Percentiles rank a stretch among this genome's conserved stretches.
These are phyloP conservation scores for Liasis olivaceus DNA, from an alignment of 2,797 vertebrate species.

Conservation along the genomic window DNA sequence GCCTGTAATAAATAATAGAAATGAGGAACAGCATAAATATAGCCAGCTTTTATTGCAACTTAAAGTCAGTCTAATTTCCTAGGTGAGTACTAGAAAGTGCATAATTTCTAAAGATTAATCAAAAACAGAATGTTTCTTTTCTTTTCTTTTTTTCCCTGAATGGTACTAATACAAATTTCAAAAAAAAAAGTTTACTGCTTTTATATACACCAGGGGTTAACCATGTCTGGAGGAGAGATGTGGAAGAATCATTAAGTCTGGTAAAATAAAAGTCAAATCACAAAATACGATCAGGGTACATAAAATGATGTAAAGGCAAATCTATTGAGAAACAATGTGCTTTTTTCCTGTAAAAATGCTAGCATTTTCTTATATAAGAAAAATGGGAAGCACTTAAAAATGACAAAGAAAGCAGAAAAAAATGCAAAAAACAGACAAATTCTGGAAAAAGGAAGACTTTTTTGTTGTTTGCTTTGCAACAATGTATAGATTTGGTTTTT, in stretches of 20 bases:
- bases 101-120: constrained; percentile 54
- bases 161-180: constrained; percentile 41
- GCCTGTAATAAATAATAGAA: constrained; percentile 71
- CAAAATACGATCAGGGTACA: background rate
- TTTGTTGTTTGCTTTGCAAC: background rate
- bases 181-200: constrained; percentile 11
- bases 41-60: constrained; percentile 60
- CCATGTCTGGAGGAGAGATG: background rate
- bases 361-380: background rate
- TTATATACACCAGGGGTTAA: constrained; percentile 13
- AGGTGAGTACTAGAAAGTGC: constrained; percentile 47
- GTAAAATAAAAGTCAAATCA: background rate
- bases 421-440: background rate
- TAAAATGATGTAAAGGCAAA: background rate
- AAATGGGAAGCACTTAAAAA: background rate
- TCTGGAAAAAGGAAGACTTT: background rate
- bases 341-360: background rate
- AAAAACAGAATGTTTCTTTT: constrained; percentile 43
- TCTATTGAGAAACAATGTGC: background rate
- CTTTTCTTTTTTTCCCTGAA: constrained; percentile 45
- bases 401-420: background rate
- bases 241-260: constrained; percentile 1
- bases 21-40: constrained; percentile 64
- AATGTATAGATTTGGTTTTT: background rate
- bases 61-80: constrained; percentile 61